Evolutionary conservation across 2,888 invertebrate genomes (phyloP).

Genomic region (Synergus laeviventris): DNA sequence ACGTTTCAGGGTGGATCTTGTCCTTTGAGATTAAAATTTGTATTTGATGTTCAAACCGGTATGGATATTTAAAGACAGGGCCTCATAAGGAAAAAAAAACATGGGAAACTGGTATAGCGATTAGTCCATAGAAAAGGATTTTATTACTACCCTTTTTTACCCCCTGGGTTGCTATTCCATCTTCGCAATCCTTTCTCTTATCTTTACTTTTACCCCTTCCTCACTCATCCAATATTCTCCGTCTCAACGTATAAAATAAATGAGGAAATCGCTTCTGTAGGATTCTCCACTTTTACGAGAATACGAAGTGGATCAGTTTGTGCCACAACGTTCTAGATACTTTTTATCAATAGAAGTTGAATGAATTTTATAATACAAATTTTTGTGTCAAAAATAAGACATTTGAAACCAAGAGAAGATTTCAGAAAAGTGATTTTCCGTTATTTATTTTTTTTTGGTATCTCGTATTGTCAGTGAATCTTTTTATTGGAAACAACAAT

Average conservation of each 20-base stretch:
- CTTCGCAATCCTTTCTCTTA: neutral
- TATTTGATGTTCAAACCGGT: slow-evolving; percentile 43
- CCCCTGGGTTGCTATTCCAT: slow-evolving; percentile 15
- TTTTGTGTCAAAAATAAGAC: neutral
- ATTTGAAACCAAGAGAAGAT: neutral
- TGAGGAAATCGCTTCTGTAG: slow-evolving; percentile 18
- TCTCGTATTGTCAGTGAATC: neutral
- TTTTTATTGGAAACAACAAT: neutral
- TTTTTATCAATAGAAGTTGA: neutral
- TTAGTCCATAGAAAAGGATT: slow-evolving; percentile 47
- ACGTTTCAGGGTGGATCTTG: slow-evolving; percentile 47
- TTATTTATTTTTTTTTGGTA: neutral
- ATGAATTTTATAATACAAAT: neutral
- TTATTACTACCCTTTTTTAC: slow-evolving; percentile 23
- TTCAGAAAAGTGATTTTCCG: neutral
- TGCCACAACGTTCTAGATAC: neutral
- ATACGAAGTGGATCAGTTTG: neutral
- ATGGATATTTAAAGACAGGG: slow-evolving; percentile 44
- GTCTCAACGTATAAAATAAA: slow-evolving; percentile 21
- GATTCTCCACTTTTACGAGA: slow-evolving; percentile 2
- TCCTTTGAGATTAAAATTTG: neutral
- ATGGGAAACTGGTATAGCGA: slow-evolving; percentile 44
- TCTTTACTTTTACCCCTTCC: neutral
- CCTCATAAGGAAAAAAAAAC: slow-evolving; percentile 35
- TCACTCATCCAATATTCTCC: neutral